These are phyloP conservation scores for Drosophila seclusa DNA, from an alignment of 2,888 invertebrate species.

Conservation along the genomic window DNA sequence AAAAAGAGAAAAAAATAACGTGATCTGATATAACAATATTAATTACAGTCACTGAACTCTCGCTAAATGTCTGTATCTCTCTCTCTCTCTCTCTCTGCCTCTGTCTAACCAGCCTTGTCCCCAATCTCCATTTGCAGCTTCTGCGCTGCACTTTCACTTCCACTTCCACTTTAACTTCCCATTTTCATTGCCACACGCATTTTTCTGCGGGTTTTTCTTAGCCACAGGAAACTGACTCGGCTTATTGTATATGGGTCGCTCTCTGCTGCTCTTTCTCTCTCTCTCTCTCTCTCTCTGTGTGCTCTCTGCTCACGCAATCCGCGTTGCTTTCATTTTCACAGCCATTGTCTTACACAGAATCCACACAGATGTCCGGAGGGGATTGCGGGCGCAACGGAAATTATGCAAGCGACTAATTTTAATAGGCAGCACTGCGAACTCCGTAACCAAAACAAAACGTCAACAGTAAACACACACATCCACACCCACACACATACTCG, in stretches of 20 bases:
- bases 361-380: constrained; percentile 14
- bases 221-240: constrained; percentile 56
- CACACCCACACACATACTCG: constrained; percentile 27
- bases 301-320: constrained; percentile 16
- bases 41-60: constrained; percentile 19
- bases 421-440: constrained; percentile 68
- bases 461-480: constrained; percentile 18
- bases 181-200: constrained; percentile 62
- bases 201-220: constrained; percentile 39
- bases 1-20: constrained; percentile 8
- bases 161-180: constrained; percentile 39
- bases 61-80: not conserved
- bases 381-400: constrained; percentile 28
- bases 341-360: constrained; percentile 47
- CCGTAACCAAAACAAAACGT: constrained; percentile 71
- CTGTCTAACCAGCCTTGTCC: constrained; percentile 8
- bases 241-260: constrained; percentile 13
- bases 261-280: not conserved
- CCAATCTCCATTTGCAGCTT: constrained; percentile 40
- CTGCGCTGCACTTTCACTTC: constrained; percentile 57
- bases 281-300: not conserved
- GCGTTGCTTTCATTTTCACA: constrained; percentile 39
- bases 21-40: constrained; percentile 30
- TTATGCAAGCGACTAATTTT: constrained; percentile 71
- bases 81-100: constrained; percentile 10